A percentile compares a stretch with the other conserved stretches of the same genome.
Conservation (phyloP, 2,113 vertebrate genomes). For the Clinocottus analis region DNA sequence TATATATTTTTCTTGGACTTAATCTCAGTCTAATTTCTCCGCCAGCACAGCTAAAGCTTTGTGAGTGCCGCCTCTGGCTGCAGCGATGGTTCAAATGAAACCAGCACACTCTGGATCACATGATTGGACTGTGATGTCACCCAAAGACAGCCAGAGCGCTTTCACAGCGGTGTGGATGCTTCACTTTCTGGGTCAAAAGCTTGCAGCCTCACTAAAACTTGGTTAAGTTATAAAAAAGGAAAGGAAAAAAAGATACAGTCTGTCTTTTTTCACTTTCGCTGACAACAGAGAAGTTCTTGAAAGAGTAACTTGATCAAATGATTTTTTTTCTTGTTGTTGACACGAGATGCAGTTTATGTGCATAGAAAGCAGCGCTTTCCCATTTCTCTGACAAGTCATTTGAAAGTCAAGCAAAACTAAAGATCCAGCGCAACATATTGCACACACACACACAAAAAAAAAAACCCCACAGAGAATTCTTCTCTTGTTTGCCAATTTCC, state of each 20-base stretch:
- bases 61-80: not conserved
- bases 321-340: not conserved
- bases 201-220: slow-evolving; percentile 29
- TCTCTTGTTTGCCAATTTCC: slow-evolving; percentile 42
- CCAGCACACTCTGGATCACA: slow-evolving; percentile 7
- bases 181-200: slow-evolving; percentile 60
- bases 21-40: not conserved
- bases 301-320: slow-evolving; percentile 14
- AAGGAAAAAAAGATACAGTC: not conserved
- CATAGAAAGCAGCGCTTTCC: slow-evolving; percentile 5
- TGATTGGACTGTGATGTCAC: slow-evolving; percentile 45
- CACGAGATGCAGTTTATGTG: not conserved
- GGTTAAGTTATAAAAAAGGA: not conserved
- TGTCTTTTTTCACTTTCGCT: slow-evolving; percentile 28
- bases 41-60: not conserved
- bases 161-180: slow-evolving; percentile 34
- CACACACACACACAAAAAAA: not conserved
- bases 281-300: slow-evolving; percentile 19
- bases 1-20: not conserved
- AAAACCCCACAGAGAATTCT: slow-evolving; percentile 11
- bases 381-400: not conserved
- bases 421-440: slow-evolving; percentile 3
- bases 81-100: slow-evolving; percentile 13
- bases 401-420: slow-evolving; percentile 16
- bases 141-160: slow-evolving; percentile 21